Evolutionary conservation across 1,140 invertebrate species (phyloP), one percentile per base, ranked within the genome.

Genomic region (Coelopa frigida): DNA sequence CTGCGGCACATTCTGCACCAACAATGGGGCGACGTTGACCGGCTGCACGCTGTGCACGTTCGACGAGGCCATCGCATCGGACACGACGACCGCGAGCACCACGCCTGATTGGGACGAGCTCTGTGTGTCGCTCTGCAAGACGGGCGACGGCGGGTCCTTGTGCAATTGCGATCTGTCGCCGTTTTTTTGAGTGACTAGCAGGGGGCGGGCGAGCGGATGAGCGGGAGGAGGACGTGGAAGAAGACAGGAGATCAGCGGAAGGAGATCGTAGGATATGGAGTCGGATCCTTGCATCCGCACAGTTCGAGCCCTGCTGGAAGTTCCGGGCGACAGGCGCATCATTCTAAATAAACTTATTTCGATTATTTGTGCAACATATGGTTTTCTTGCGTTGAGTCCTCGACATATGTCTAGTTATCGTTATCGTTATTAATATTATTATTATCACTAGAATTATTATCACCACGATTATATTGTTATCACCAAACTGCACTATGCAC

Each of bases 91-190:
- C 1, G 38, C 35, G 15, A 29, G 44, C 3, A 50, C 47, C 11
- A 52, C 52, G 35, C 66, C 66, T 37, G 55, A 69, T 51, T 77
- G 73, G 73, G 57, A 70, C 35, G 47, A 56, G 49, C 66, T 75
- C 68, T 78, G 76, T 56, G 56, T 52, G 46, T 23, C 55, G 18
- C 59, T 70, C 50, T 78, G 76, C 59, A 58, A 65, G 47, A 68
- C 65, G 52, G 73, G 72, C 26, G 68, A 73, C 52, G 75, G 75
- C 43, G 75, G 75, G 44, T 65, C 63, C 48, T 74, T 75, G 55
- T 77, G 75, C 61, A 70, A 73, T 55, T 77, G 75, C 65, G 73
- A 76, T 69, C 58, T 73, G 39, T 64, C 73, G 35, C 74, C 74
- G 37, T 70, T 73, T 54, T 53, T 59, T 53, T 31, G 21, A 15